Evolutionary conservation across 2,113 vertebrate genomes (phyloP).

Genomic region (Bubo bubo): DNA sequence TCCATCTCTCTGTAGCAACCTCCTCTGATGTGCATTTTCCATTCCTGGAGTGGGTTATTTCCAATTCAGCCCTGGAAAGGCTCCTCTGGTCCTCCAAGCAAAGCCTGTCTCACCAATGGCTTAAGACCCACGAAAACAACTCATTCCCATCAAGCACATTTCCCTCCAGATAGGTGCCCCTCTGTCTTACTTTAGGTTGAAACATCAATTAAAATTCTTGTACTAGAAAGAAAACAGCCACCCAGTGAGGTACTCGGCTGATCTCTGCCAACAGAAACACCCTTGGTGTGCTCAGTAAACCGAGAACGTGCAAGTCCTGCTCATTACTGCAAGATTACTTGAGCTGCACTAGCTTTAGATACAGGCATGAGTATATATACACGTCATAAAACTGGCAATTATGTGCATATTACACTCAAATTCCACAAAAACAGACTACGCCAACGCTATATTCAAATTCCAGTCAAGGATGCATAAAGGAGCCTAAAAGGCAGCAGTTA

Average conservation of each 20-base stretch:
- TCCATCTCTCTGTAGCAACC: neutral
- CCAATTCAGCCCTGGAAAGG: neutral
- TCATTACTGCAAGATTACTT: neutral
- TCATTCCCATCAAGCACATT: neutral
- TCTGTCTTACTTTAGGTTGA: neutral
- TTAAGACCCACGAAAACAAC: neutral
- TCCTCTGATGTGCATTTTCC: constrained; percentile 33
- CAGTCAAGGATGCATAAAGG: neutral
- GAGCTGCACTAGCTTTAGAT: constrained; percentile 1
- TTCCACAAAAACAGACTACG: neutral
- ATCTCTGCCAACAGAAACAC: constrained; percentile 59
- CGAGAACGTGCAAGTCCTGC: neutral
- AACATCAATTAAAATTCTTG: neutral
- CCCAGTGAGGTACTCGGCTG: neutral
- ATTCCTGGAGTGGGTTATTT: neutral
- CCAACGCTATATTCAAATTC: neutral
- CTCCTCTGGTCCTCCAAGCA: neutral
- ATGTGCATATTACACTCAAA: neutral
- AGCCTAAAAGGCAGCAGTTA: neutral
- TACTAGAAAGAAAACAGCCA: constrained; percentile 19
- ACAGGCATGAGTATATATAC: neutral
- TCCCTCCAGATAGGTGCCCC: neutral
- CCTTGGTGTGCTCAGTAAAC: neutral
- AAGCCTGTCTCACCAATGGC: neutral
- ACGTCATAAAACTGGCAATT: constrained; percentile 5